Percentiles rank a stretch among this genome's conserved stretches.
Evolutionary conservation across 2,888 invertebrate species (phyloP).

Genomic region (Branchellion lobata): DNA sequence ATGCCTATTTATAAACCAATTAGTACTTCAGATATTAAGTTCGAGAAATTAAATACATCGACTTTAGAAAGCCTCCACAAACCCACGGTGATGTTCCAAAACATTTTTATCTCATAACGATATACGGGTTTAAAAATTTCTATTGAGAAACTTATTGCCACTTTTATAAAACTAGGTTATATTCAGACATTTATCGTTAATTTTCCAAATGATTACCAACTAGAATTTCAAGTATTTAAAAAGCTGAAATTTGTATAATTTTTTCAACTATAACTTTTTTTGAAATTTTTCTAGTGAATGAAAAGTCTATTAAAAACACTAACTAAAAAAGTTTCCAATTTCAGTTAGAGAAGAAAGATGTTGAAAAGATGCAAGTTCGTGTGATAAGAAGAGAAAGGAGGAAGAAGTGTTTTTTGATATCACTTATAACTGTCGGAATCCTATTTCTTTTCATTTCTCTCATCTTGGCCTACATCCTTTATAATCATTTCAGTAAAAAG

Average conservation of each 20-base stretch:
- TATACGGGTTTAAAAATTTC: no score
- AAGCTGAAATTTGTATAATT: not conserved
- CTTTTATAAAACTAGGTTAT: no score
- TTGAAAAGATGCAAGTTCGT: not conserved
- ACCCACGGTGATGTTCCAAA: not conserved
- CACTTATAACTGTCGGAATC: not conserved
- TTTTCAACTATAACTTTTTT: not conserved
- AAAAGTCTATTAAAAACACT: not conserved
- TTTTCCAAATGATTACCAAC: no score
- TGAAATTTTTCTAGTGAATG: not conserved
- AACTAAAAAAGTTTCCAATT: no score
- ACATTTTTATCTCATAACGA: no score
- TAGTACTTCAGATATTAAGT: not conserved
- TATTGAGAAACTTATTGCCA: no score
- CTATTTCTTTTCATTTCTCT: not conserved
- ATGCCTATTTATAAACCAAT: conserved; percentile 5
- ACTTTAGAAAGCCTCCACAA: not conserved
- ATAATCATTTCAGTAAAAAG: no score
- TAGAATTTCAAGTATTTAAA: no score
- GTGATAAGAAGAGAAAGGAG: not conserved
- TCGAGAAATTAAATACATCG: conserved; percentile 3
- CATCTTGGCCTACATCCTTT: not conserved
- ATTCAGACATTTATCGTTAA: no score
- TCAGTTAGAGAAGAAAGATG: not conserved
- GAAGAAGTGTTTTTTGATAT: not conserved